Evolutionary conservation across 2,888 invertebrate genomes (phyloP).

Genomic region (Polylopha cassiicola): DNA sequence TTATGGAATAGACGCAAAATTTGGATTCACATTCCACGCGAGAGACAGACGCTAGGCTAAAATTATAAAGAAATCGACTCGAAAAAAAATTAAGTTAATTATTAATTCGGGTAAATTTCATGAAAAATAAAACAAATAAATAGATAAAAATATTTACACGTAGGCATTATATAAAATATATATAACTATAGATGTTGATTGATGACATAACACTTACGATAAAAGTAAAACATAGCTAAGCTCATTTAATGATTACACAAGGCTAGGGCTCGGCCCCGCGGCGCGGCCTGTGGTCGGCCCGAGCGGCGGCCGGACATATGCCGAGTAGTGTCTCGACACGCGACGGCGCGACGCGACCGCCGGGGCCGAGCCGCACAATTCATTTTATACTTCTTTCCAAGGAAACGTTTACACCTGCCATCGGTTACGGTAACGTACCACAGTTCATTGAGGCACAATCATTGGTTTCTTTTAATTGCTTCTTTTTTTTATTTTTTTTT

Average conservation of each 20-base stretch:
- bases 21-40: slow-evolving; percentile 20
- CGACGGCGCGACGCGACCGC: slow-evolving; percentile 2
- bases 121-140: slow-evolving; percentile 63
- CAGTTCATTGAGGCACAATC: slow-evolving; percentile 78
- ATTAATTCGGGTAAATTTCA: slow-evolving; percentile 72
- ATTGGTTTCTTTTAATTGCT: slow-evolving; percentile 76
- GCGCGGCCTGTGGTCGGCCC: slow-evolving; percentile 59
- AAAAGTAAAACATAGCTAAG: slow-evolving; percentile 76
- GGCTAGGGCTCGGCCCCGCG: slow-evolving; percentile 61
- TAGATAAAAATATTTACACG: slow-evolving; percentile 74
- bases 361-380: slow-evolving; percentile 53
- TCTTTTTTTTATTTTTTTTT: slow-evolving; percentile 52
- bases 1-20: slow-evolving; percentile 42
- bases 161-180: slow-evolving; percentile 51
- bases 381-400: slow-evolving; percentile 57
- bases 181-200: slow-evolving; percentile 69
- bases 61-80: slow-evolving; percentile 20
- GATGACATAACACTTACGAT: slow-evolving; percentile 76
- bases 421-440: slow-evolving; percentile 76
- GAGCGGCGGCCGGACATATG: slow-evolving; percentile 28
- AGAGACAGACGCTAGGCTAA: slow-evolving; percentile 21
- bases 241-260: slow-evolving; percentile 75
- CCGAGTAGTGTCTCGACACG: slow-evolving; percentile 31
- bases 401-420: slow-evolving; percentile 71
- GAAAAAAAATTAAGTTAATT: slow-evolving; percentile 29